These are phyloP conservation scores for Sylvia atricapilla DNA, from an alignment of 2,113 vertebrate species.

Conservation along the genomic window DNA sequence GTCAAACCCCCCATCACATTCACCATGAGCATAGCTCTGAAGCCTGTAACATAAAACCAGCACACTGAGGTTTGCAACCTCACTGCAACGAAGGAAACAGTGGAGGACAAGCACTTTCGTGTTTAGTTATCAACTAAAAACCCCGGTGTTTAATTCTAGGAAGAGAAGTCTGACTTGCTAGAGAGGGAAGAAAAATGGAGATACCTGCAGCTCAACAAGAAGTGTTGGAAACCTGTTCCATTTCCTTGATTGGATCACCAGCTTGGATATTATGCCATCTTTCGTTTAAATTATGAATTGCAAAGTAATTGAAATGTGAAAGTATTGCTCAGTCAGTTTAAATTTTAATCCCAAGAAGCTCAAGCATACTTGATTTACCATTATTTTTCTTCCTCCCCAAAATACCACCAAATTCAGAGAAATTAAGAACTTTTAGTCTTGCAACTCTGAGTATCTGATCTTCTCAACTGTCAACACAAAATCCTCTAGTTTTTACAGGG, in stretches of 20 bases:
- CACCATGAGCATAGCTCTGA: background rate
- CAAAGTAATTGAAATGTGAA: slow-evolving; percentile 34
- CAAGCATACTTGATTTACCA: background rate
- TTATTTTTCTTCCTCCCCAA: background rate
- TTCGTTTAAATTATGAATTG: slow-evolving; percentile 63
- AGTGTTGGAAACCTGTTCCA: background rate
- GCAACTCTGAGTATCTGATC: background rate
- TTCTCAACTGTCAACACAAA: background rate
- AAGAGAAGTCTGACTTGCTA: background rate
- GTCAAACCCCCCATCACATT: background rate
- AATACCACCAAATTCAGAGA: background rate
- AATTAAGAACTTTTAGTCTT: background rate
- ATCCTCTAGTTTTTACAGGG: background rate
- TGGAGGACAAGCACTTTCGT: rapidly evolving
- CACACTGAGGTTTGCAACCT: background rate
- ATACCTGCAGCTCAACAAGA: background rate
- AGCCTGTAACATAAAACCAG: background rate
- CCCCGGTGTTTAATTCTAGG: background rate
- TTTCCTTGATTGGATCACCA: background rate
- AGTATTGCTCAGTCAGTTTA: background rate
- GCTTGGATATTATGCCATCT: slow-evolving; percentile 65
- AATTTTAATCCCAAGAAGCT: background rate
- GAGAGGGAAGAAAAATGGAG: background rate
- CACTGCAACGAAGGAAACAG: background rate
- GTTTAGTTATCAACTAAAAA: background rate